These are phyloP conservation scores for Thalassoma bifasciatum DNA, from an alignment of 2,113 vertebrate species.

Conservation along the genomic window DNA sequence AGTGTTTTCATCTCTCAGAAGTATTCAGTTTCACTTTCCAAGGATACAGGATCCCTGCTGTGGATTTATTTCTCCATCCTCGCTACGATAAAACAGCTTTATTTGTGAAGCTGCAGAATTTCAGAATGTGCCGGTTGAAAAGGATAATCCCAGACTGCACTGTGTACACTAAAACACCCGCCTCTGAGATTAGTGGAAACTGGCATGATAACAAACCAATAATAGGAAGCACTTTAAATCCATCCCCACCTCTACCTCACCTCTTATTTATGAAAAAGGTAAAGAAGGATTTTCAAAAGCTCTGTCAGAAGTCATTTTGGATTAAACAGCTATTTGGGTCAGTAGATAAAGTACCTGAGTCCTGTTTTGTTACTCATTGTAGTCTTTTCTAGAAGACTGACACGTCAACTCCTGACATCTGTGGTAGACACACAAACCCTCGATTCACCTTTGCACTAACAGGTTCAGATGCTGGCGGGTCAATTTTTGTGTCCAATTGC, in stretches of 20 bases:
- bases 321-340: slow-evolving; percentile 42
- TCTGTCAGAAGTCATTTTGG: slow-evolving; percentile 26
- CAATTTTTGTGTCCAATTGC: too few species aligned
- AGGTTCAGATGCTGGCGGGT: slow-evolving; percentile 48
- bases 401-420: slow-evolving; percentile 69
- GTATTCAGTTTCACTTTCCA: not conserved
- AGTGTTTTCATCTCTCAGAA: not conserved
- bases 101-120: not conserved
- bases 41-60: not conserved
- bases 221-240: slow-evolving; percentile 36
- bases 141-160: not conserved
- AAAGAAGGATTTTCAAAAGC: slow-evolving; percentile 52
- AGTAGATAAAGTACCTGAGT: too few species aligned
- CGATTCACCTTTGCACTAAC: slow-evolving; percentile 53
- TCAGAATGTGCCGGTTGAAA: not conserved
- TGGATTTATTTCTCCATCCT: not conserved
- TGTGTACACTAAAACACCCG: slow-evolving; percentile 17
- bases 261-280: slow-evolving; percentile 26
- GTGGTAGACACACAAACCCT: slow-evolving; percentile 28
- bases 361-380: not conserved
- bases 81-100: not conserved
- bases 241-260: slow-evolving; percentile 32
- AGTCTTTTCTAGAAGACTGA: slow-evolving; percentile 32
- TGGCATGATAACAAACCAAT: slow-evolving; percentile 9
- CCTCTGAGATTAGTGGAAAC: not conserved